A percentile compares a stretch with the other conserved stretches of the same genome.
phyloP scores from a whole-genome alignment of 2,797 vertebrate species.

The Semaprochilodus insignis region DNA sequence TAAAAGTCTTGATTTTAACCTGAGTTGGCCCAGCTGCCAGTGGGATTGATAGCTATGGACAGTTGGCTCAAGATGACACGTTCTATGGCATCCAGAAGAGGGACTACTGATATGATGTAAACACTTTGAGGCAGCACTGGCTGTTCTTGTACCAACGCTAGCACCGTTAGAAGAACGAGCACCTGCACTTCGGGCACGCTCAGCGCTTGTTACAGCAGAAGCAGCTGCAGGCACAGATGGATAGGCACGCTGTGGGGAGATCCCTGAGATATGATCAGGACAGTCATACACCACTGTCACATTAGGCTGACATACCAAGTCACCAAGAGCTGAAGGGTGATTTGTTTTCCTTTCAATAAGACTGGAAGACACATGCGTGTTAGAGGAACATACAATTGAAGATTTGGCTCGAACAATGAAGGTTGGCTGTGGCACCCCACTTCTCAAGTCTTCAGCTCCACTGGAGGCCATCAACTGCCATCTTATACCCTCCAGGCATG shows the following conservation, averaged over 20 bases:
- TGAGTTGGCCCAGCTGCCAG: conserved; percentile 66
- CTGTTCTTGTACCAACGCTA: conserved; percentile 40
- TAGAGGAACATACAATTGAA: conserved; percentile 38
- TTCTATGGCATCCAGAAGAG: conserved; percentile 53
- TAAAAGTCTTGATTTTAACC: conserved; percentile 61
- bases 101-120: conserved; percentile 43
- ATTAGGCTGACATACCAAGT: conserved; percentile 65
- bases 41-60: conserved; percentile 64
- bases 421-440: conserved; percentile 43
- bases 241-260: conserved; percentile 67
- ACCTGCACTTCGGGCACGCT: conserved; percentile 37
- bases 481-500: conserved; percentile 62
- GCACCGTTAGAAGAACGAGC: conserved; percentile 31
- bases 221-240: conserved; percentile 65
- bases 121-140: conserved; percentile 41
- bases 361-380: conserved; percentile 32
- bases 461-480: conserved; percentile 82
- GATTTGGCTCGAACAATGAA: conserved; percentile 51
- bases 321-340: conserved; percentile 66
- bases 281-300: conserved; percentile 63
- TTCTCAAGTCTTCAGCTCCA: conserved; percentile 68
- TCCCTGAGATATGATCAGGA: conserved; percentile 69
- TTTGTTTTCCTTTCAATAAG: conserved; percentile 57
- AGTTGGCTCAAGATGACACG: conserved; percentile 65
- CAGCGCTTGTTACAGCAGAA: neutral